phyloP scores from a whole-genome alignment of 2,113 vertebrate species.

The Sterna hirundo region DNA sequence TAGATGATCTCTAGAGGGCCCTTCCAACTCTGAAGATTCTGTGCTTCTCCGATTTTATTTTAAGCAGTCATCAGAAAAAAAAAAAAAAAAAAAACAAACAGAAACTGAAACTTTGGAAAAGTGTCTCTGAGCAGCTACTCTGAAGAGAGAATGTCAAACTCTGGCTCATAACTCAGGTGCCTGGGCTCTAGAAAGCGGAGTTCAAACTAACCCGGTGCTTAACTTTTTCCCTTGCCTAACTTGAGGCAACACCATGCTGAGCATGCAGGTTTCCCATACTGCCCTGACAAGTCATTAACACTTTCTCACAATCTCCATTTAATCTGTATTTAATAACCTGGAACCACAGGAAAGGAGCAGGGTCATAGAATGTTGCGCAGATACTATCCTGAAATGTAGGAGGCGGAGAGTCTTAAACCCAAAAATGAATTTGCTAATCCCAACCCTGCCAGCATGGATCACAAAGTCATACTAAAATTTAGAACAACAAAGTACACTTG shows the following conservation, averaged over 20 bases:
- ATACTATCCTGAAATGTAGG: background rate
- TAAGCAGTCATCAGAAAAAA: background rate
- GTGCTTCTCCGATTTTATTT: background rate
- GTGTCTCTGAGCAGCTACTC: background rate
- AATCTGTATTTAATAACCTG: background rate
- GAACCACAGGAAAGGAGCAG: background rate
- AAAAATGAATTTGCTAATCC: background rate
- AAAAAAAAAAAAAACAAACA: background rate
- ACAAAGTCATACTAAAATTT: background rate
- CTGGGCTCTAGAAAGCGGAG: background rate
- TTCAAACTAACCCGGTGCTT: background rate
- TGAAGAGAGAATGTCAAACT: background rate
- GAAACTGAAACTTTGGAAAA: background rate
- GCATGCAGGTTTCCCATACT: background rate
- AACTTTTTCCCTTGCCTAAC: background rate
- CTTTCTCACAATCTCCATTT: background rate
- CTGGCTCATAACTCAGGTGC: background rate
- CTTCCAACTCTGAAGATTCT: too few relatives aligned
- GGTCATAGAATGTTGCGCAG: background rate
- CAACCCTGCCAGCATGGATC: background rate
- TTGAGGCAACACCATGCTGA: background rate
- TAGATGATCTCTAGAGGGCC: too few relatives aligned
- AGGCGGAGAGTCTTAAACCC: background rate
- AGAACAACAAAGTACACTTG: background rate
- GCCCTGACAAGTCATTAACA: background rate